A percentile compares a stretch with the other conserved stretches of the same genome.
Conservation (phyloP, 1,140 invertebrate species). For the Tetranychus urticae region DNA sequence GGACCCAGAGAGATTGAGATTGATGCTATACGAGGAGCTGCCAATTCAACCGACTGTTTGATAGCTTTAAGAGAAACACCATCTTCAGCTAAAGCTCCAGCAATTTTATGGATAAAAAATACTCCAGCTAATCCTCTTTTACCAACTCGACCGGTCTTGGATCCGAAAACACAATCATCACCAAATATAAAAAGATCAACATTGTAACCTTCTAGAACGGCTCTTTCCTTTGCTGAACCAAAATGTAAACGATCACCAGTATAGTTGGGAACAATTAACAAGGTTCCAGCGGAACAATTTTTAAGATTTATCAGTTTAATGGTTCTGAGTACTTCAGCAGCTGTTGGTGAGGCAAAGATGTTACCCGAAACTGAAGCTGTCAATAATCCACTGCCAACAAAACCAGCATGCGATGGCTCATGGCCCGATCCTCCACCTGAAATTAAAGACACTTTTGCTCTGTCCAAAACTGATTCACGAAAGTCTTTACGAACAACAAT, state of each 20-base stretch:
- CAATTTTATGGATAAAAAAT: conserved; percentile 45
- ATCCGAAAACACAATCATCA: conserved; percentile 40
- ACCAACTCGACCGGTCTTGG: conserved; percentile 20
- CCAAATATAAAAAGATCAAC: conserved; percentile 39
- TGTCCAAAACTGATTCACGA: conserved; percentile 22
- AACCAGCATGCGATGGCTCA: conserved; percentile 48
- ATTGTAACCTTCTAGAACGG: conserved; percentile 33
- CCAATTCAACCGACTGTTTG: conserved; percentile 16
- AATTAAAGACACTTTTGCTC: conserved; percentile 38
- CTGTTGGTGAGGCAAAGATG: conserved; percentile 53
- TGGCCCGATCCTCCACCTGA: conserved; percentile 63
- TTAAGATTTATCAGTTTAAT: conserved; percentile 30
- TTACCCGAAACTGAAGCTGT: conserved; percentile 44
- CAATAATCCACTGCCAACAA: conserved; percentile 49
- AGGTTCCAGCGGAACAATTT: conserved; percentile 14
- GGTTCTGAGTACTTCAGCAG: conserved; percentile 36
- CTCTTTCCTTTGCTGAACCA: conserved; percentile 49
- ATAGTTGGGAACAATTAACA: conserved; percentile 57
- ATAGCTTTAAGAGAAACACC: conserved; percentile 31
- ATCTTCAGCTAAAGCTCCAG: conserved; percentile 40
- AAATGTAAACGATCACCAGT: conserved; percentile 68
- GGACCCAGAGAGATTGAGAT: conserved; percentile 42
- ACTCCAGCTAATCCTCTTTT: conserved; percentile 48
- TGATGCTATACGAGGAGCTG: conserved; percentile 30
- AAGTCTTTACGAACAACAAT: conserved; percentile 32